Base-by-base conservation (phyloP, 2,888 invertebrate species). In the Congeria kusceri region DNA sequence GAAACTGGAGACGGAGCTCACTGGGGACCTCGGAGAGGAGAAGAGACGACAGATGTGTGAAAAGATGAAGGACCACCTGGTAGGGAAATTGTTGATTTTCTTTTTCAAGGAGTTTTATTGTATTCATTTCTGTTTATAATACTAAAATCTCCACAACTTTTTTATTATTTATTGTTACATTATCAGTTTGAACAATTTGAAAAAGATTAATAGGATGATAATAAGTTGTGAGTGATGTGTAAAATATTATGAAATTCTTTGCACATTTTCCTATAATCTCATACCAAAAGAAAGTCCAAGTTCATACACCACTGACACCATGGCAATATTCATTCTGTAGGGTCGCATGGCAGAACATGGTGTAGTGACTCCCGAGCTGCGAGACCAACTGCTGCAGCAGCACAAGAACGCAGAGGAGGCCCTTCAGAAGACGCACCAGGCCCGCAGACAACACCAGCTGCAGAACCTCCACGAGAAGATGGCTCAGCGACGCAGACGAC, bases 31-130 rank as follows among this genome's bases (percentile, higher is more conserved):
- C 11, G 80, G 87, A 9, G 87, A 88, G 18, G 87, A 91, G 47
- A 84, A 87, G 47, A 76, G 88, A 5, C 72, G 83, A 61, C 85
- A 88, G 63, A 85, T 92, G 81, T 84, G 88, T 0, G 87, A 88
- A 25, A 86, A 83, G 44, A 75, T 92, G 82, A 84, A 84, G 29
- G 90, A 89, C 53, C 89, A 91, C 69, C 47, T 92, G 80, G 92
- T 91, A 78, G 56, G 89, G 57, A 23, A 20, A 39, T 32, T 7
- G 11, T 4, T 4, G 32, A 32, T 32, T 11, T 23, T 15, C 3
- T 15, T 25, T 39, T 5, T 23, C 25, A 20, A 64, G n/a, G n/a
- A 9, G 32, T 32, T 32, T 32, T n/a, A n/a, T n/a, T n/a, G n/a
- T n/a, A n/a, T n/a, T n/a, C n/a, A n/a, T n/a, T n/a, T n/a, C n/a